A percentile compares a stretch with the other conserved stretches of the same genome.
Conservation (phyloP, 2,888 invertebrate genomes). For the Andrena bicolor region DNA sequence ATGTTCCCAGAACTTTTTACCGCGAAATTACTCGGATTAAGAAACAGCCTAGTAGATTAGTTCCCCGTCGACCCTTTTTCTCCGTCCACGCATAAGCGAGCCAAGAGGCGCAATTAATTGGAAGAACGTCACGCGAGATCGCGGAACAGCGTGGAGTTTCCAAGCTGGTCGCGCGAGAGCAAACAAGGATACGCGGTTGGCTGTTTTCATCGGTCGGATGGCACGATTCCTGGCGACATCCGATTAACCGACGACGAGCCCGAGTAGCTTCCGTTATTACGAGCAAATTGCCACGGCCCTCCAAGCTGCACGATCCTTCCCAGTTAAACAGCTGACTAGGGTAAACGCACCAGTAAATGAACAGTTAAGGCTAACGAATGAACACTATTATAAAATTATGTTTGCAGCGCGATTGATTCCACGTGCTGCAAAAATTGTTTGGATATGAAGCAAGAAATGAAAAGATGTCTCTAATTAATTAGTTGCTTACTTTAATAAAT, state of each 20-base stretch:
- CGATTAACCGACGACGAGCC: slow-evolving; percentile 73
- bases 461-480: too few relatives aligned
- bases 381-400: too few relatives aligned
- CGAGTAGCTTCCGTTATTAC: slow-evolving; percentile 78
- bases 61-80: not conserved
- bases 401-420: too few relatives aligned
- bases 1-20: not conserved
- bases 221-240: slow-evolving; percentile 73
- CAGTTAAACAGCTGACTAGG: slow-evolving; percentile 77
- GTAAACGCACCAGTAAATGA: too few relatives aligned
- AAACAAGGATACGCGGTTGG: slow-evolving; percentile 15
- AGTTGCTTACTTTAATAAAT: too few relatives aligned
- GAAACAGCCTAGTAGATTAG: not conserved
- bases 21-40: not conserved
- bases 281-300: slow-evolving; percentile 73
- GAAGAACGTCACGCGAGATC: not conserved
- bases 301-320: slow-evolving; percentile 61
- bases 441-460: too few relatives aligned
- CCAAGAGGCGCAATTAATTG: not conserved
- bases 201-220: slow-evolving; percentile 60
- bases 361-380: too few relatives aligned
- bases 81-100: not conserved
- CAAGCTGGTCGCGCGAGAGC: slow-evolving; percentile 13
- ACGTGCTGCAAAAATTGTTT: too few relatives aligned
- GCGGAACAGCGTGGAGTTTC: slow-evolving; percentile 26